phyloP scores from a whole-genome alignment of 2,888 invertebrate genomes.

The Thera britannica region DNA sequence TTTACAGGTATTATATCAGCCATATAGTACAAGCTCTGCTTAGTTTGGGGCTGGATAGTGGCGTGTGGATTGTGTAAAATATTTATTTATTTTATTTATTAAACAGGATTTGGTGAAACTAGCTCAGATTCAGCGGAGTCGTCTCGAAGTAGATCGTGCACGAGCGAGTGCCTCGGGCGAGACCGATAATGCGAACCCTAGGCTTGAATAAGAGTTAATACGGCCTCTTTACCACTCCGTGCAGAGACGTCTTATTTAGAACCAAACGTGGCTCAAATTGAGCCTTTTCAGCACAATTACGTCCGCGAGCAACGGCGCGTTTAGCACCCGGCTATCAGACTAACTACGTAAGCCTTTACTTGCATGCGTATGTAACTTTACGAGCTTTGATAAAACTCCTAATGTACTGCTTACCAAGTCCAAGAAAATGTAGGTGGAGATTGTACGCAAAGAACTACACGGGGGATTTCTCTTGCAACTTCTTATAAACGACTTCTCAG shows the following conservation, averaged over 20 bases:
- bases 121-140: slow-evolving; percentile 17
- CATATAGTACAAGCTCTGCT: too few species aligned
- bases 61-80: too few species aligned
- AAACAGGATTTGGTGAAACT: slow-evolving; percentile 13
- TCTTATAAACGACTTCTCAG: not conserved
- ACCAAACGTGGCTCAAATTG: slow-evolving; percentile 78
- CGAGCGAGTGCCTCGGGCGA: slow-evolving; percentile 65
- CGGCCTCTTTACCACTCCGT: slow-evolving; percentile 76
- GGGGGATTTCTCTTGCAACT: not conserved
- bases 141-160: slow-evolving; percentile 45
- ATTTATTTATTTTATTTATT: not conserved
- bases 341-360: slow-evolving; percentile 61
- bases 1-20: too few species aligned
- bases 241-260: slow-evolving; percentile 82
- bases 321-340: slow-evolving; percentile 73
- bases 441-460: slow-evolving; percentile 10
- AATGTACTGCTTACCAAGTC: not conserved
- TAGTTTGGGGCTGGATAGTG: too few species aligned
- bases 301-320: slow-evolving; percentile 63
- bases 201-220: slow-evolving; percentile 79
- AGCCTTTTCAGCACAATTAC: slow-evolving; percentile 80
- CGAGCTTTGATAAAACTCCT: slow-evolving; percentile 27
- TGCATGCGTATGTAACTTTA: slow-evolving; percentile 54
- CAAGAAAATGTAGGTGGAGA: slow-evolving; percentile 5
- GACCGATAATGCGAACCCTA: slow-evolving; percentile 70